A percentile compares a stretch with the other conserved stretches of the same genome.
phyloP scores from a whole-genome alignment of 2,888 invertebrate genomes.

The Pseudococcus viburni region DNA sequence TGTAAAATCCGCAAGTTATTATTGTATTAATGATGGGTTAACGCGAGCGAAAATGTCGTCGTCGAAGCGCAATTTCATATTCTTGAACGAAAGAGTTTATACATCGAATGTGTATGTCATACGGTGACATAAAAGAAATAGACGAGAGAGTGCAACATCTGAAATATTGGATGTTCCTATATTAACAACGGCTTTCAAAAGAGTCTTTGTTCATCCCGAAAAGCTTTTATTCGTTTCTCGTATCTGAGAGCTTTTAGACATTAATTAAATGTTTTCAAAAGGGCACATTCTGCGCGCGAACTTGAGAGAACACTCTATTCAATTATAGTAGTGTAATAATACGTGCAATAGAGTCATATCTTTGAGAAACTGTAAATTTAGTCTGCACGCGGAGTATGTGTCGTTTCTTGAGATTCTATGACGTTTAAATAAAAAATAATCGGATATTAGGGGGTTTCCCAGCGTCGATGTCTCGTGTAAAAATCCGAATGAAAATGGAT shows the following conservation, averaged over 20 bases:
- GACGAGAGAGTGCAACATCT: conserved; percentile 32
- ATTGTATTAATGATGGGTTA: conserved; percentile 7
- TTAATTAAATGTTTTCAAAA: conserved; percentile 63
- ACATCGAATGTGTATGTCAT: conserved; percentile 47
- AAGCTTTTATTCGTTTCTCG: conserved; percentile 59
- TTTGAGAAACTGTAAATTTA: conserved; percentile 49
- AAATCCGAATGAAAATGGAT: neutral
- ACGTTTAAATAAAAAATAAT: conserved; percentile 13
- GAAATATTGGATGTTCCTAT: conserved; percentile 56
- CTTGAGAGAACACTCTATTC: conserved; percentile 60
- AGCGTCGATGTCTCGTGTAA: neutral
- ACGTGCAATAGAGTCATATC: conserved; percentile 60
- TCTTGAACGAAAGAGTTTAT: conserved; percentile 3
- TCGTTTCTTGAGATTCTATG: neutral
- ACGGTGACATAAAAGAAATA: conserved; percentile 26
- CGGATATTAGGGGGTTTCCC: neutral
- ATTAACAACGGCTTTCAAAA: conserved; percentile 53
- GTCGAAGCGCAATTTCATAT: conserved; percentile 22
- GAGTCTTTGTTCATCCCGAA: conserved; percentile 50
- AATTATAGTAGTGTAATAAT: conserved; percentile 53
- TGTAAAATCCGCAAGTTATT: neutral
- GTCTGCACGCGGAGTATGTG: neutral
- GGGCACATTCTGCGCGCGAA: conserved; percentile 58
- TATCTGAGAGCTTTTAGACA: conserved; percentile 60
- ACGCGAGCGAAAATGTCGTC: conserved; percentile 15